A percentile compares a stretch with the other conserved stretches of the same genome.
phyloP scores from a whole-genome alignment of 2,888 invertebrate species.

The Machimus atricapillus region DNA sequence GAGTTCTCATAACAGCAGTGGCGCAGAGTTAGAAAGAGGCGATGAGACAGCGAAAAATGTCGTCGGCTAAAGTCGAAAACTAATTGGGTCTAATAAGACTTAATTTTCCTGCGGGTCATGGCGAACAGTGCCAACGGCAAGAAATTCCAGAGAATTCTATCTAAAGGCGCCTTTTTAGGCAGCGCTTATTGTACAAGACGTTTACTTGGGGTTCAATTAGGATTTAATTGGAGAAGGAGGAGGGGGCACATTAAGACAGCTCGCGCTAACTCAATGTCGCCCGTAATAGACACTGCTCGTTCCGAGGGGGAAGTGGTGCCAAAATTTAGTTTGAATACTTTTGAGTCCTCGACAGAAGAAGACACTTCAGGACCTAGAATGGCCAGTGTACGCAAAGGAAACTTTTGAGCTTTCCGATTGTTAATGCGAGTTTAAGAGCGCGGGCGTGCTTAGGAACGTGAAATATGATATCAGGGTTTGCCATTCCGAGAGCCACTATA shows the following conservation, averaged over 20 bases:
- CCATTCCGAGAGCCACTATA: not conserved
- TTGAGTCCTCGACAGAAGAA: not conserved
- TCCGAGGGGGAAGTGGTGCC: not conserved
- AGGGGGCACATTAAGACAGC: not conserved
- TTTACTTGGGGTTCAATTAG: slow-evolving; percentile 32
- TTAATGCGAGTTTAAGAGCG: not conserved
- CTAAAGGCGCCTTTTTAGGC: not conserved
- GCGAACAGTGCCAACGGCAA: not conserved
- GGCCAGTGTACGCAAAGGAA: not conserved
- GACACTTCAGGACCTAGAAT: not conserved
- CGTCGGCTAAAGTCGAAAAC: slow-evolving; percentile 18
- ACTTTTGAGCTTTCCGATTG: not conserved
- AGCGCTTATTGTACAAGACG: slow-evolving; percentile 29
- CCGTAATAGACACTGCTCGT: not conserved
- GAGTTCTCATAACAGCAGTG: not conserved
- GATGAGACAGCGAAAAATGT: not conserved
- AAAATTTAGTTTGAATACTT: not conserved
- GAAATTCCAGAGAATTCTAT: not conserved
- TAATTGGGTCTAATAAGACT: slow-evolving; percentile 35
- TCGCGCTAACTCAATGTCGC: not conserved
- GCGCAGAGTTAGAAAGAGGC: not conserved
- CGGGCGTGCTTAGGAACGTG: not conserved
- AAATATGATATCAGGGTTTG: not conserved
- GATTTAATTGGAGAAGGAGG: slow-evolving; percentile 20
- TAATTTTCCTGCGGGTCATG: slow-evolving; percentile 32